These are phyloP conservation scores for Eremobia ochroleuca DNA, from an alignment of 2,888 invertebrate genomes.

Conservation along the genomic window DNA sequence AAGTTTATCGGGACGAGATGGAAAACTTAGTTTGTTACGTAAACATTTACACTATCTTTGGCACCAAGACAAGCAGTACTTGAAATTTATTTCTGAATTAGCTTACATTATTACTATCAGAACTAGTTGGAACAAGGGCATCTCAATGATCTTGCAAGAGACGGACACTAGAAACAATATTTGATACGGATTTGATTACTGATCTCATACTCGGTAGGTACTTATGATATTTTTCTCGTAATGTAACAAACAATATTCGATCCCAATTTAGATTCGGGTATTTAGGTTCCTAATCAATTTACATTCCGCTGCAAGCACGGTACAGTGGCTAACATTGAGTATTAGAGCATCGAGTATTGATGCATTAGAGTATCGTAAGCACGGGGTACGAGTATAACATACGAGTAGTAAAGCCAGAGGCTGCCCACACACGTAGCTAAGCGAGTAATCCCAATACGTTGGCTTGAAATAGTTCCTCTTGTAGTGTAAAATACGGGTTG, in stretches of 20 bases:
- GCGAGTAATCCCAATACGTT: slow-evolving; percentile 59
- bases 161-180: not conserved
- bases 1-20: slow-evolving; percentile 45
- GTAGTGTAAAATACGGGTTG: slow-evolving; percentile 52
- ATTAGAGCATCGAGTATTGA: too few species aligned
- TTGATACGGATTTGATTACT: not conserved
- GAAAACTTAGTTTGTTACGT: slow-evolving; percentile 37
- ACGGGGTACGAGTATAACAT: slow-evolving; percentile 54
- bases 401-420: slow-evolving; percentile 48
- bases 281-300: slow-evolving; percentile 48
- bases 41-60: slow-evolving; percentile 47
- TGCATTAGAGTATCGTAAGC: slow-evolving; percentile 54
- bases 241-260: slow-evolving; percentile 16
- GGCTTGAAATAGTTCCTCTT: slow-evolving; percentile 54
- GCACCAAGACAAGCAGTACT: slow-evolving; percentile 25
- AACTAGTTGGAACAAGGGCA: not conserved
- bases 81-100: slow-evolving; percentile 8
- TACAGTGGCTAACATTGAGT: slow-evolving; percentile 53
- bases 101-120: not conserved
- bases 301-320: slow-evolving; percentile 25
- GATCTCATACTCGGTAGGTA: too few species aligned
- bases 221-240: not conserved
- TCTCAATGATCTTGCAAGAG: not conserved
- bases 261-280: slow-evolving; percentile 1
- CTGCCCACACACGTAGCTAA: slow-evolving; percentile 50